A percentile compares a stretch with the other conserved stretches of the same genome.
Evolutionary conservation across 2,797 vertebrate genomes (phyloP).

Genomic region (Odontamblyopus lacepedii): DNA sequence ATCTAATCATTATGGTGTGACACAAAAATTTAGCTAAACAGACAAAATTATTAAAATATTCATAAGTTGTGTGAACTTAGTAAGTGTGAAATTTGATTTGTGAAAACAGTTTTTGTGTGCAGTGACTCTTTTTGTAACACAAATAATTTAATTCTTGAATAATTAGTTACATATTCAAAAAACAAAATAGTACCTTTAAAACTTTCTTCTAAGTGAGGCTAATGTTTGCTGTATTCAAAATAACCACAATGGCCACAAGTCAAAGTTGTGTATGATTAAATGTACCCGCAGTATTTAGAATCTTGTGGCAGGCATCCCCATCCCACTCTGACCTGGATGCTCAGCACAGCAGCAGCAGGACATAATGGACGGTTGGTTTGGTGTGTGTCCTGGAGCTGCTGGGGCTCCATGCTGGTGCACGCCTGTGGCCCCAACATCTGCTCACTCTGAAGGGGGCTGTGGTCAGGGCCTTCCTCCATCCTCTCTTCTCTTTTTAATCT

Average conservation of each 20-base stretch:
- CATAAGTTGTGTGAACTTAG: no score
- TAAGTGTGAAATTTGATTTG: no score
- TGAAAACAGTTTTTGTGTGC: not conserved
- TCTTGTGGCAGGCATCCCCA: not conserved
- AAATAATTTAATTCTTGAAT: not conserved
- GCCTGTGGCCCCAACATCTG: constrained; percentile 70
- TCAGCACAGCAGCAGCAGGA: constrained; percentile 6
- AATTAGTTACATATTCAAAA: not conserved
- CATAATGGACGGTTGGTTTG: constrained; percentile 14
- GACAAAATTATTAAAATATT: no score
- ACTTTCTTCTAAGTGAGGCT: not conserved
- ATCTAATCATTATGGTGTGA: no score
- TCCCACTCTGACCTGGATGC: constrained; percentile 20
- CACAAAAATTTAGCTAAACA: not conserved
- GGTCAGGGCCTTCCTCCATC: constrained; percentile 25
- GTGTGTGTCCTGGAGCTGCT: constrained; percentile 36
- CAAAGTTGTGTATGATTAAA: constrained; percentile 4
- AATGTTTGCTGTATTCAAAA: not conserved
- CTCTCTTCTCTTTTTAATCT: not conserved
- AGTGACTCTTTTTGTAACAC: not conserved
- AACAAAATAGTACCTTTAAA: not conserved
- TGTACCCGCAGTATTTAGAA: not conserved
- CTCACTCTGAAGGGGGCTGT: constrained; percentile 51
- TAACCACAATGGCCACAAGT: no score
- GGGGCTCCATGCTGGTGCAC: constrained; percentile 49